Evolutionary conservation across 1,140 invertebrate species (phyloP), one percentile per base, ranked within the genome.

Genomic region (Kradibia gibbosae): DNA sequence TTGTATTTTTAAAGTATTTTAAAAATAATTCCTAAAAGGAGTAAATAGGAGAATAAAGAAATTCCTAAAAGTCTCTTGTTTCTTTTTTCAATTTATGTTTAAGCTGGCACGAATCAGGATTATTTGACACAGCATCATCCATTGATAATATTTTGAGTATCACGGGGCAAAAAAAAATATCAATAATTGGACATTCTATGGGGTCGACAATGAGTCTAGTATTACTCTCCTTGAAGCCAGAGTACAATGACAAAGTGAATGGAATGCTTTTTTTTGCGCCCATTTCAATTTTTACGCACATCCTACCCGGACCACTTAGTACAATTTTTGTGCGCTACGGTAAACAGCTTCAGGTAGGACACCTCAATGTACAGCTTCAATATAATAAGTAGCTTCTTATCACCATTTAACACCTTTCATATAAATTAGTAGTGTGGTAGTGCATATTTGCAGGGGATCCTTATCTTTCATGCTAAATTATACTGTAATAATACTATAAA

Each of bases 101-200:
- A 57, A 89, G 89, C 84, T 94, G 92, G 88, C 92, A 94, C 86
- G 93, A 94, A 85, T 93, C 93, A 88, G 93, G 93, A 1, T 84
- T 90, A 34, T 92, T 92, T 82, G 94, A 95, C 85, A 84, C 93
- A 17, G 90, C 93, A 45, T 92, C 94, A 7, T 91, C 92, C 85
- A 91, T 95, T 34, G 91, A 94, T 83, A 92, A 92, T 80, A 90
- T 93, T 8, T 57, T 94, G n/a, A 87, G 89, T 1, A 72, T 80
- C n/a, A 94, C 93, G 0, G 89, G 89, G 0, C 86, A 89, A 73
- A 82, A 86, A n/a, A 86, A 91, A 74, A 76, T 94, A 1, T 90
- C 89, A 45, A 79, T 89, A 42, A 85, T 90, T 60, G 91, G 90
- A 0, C 92, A 94, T 86, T 91, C 90, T 1, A 90, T 90, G 88